Evolutionary conservation across 2,888 invertebrate species (phyloP).

Genomic region (Gymnosoma rotundatum): DNA sequence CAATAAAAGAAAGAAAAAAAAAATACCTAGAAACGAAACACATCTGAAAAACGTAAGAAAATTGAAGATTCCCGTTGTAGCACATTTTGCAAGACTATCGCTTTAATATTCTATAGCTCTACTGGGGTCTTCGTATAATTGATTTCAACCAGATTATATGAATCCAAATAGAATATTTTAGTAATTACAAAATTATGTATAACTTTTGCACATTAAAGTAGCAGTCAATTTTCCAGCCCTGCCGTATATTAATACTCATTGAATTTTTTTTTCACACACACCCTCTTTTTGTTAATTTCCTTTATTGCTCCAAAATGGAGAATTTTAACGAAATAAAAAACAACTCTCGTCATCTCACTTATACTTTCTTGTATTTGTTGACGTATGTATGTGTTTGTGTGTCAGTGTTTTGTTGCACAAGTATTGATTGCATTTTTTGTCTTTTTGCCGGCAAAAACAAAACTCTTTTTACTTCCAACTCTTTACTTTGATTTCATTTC

Average conservation of each 20-base stretch:
- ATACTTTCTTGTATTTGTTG: constrained; percentile 48
- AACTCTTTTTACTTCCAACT: constrained; percentile 56
- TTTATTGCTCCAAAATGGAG: constrained; percentile 40
- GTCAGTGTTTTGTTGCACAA: not conserved
- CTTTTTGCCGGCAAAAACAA: constrained; percentile 55
- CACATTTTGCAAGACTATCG: no score
- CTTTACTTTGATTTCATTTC: constrained; percentile 54
- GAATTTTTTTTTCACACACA: constrained; percentile 29
- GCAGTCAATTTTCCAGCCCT: constrained; percentile 6
- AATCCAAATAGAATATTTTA: no score
- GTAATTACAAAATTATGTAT: no score
- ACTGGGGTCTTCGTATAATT: no score
- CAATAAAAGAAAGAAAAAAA: no score
- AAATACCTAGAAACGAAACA: no score
- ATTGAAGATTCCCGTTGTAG: no score
- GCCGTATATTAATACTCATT: not conserved
- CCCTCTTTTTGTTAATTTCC: constrained; percentile 25
- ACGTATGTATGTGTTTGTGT: constrained; percentile 3
- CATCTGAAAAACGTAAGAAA: no score
- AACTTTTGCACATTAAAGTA: no score
- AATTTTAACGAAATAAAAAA: constrained; percentile 14
- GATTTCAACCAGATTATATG: no score
- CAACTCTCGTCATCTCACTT: constrained; percentile 59
- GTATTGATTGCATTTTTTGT: constrained; percentile 62
- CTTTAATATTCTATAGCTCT: no score